phyloP scores from a whole-genome alignment of 2,888 invertebrate genomes.

The Plusia festucae region DNA sequence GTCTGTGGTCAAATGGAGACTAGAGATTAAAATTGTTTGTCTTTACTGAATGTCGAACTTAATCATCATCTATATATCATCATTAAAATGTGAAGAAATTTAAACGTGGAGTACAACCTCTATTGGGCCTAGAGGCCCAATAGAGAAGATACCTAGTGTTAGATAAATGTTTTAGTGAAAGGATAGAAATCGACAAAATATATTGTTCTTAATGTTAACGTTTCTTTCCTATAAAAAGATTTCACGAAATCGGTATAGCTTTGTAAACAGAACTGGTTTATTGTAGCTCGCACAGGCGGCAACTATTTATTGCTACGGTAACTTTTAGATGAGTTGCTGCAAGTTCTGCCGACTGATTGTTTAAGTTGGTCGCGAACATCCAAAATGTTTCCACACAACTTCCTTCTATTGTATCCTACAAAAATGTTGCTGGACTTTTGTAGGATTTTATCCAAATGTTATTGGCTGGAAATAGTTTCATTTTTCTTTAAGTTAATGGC shows the following conservation, averaged over 20 bases:
- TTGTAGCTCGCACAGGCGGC: slow-evolving; percentile 23
- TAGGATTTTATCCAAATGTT: not conserved
- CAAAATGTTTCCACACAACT: slow-evolving; percentile 39
- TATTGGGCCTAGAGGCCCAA: too few species aligned
- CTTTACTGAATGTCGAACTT: too few species aligned
- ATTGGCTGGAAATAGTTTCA: slow-evolving; percentile 3
- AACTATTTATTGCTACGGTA: slow-evolving; percentile 67
- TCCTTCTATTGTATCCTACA: slow-evolving; percentile 21
- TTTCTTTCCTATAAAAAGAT: not conserved
- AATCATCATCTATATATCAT: too few species aligned
- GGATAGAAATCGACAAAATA: too few species aligned
- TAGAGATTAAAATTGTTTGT: too few species aligned
- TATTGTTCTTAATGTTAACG: too few species aligned
- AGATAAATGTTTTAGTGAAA: too few species aligned
- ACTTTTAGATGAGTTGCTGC: slow-evolving; percentile 60
- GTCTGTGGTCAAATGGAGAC: too few species aligned
- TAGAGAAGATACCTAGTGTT: too few species aligned
- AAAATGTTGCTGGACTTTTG: not conserved
- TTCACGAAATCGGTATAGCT: slow-evolving; percentile 8
- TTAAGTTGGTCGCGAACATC: slow-evolving; percentile 52
- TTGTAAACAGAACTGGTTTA: slow-evolving; percentile 24
- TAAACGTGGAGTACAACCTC: too few species aligned
- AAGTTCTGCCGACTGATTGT: slow-evolving; percentile 61
- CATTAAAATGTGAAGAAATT: too few species aligned
- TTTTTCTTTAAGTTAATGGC: not conserved